phyloP scores from a whole-genome alignment of 2,797 vertebrate species.

The Melanotaenia pygmaea region DNA sequence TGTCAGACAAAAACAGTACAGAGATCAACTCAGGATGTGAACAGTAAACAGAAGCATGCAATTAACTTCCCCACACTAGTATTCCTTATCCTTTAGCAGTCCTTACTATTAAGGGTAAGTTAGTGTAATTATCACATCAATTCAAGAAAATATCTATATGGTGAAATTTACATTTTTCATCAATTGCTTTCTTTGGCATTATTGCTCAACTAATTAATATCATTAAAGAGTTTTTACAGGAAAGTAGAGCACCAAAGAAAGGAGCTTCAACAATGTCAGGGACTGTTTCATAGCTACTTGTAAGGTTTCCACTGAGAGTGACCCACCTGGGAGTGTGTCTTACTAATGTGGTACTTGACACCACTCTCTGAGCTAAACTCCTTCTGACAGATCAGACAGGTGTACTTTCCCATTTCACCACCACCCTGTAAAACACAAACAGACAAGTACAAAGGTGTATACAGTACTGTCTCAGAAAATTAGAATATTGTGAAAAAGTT shows the following conservation, averaged over 20 bases:
- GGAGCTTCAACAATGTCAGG: background rate
- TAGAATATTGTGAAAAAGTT: no score
- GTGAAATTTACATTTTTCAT: no score
- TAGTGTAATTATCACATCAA: no score
- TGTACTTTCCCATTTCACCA: slow-evolving; percentile 93
- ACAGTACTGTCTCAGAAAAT: no score
- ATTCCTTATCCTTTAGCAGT: no score
- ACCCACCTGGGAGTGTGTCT: slow-evolving; percentile 94
- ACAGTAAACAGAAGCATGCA: background rate
- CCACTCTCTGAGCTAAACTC: slow-evolving; percentile 98
- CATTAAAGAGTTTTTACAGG: no score
- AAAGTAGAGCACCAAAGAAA: background rate
- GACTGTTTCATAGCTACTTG: background rate
- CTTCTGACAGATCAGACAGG: slow-evolving; percentile 95
- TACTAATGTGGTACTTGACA: slow-evolving; percentile 98
- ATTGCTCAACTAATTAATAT: background rate
- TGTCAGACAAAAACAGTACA: background rate
- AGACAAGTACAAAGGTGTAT: slow-evolving; percentile 9
- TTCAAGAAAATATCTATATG: no score
- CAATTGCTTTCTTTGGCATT: no score
- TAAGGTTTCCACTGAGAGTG: slow-evolving; percentile 9
- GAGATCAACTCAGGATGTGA: slow-evolving; percentile 1
- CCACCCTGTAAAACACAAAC: slow-evolving; percentile 84
- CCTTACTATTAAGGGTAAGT: no score
- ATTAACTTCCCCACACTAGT: no score